Evolutionary conservation across 2,113 vertebrate genomes (phyloP).

Genomic region (Otus sunia): DNA sequence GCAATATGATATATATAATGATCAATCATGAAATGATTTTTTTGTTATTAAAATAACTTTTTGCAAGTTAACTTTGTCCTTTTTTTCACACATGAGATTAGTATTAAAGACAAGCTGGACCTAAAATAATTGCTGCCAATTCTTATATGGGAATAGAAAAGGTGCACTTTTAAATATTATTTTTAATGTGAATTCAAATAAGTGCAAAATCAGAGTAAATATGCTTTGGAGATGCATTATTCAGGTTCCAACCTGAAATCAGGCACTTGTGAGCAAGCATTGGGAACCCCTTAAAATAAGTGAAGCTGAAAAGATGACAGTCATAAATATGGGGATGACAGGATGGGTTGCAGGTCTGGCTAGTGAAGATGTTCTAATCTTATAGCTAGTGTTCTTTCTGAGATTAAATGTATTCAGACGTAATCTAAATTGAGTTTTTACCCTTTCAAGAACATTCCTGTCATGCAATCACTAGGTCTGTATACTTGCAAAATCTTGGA

Average conservation of each 20-base stretch:
- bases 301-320: background rate
- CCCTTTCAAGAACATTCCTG: background rate
- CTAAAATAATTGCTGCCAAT: slow-evolving; percentile 50
- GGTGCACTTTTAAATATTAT: background rate
- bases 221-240: background rate
- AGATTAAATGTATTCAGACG: background rate
- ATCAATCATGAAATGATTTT: slow-evolving; percentile 46
- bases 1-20: background rate
- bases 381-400: background rate
- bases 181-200: background rate
- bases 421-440: background rate
- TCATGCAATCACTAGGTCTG: background rate
- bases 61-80: slow-evolving; percentile 32
- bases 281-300: background rate
- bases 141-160: background rate
- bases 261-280: background rate
- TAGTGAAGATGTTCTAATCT: background rate
- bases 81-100: background rate
- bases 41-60: slow-evolving; percentile 50
- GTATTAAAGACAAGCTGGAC: slow-evolving; percentile 38
- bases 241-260: background rate
- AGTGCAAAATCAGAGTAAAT: background rate
- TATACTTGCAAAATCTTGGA: background rate
- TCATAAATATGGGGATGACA: background rate
- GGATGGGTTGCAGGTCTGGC: background rate